Evolutionary conservation across 2,888 invertebrate species (phyloP).

Genomic region (Trissonchulus sp.): DNA sequence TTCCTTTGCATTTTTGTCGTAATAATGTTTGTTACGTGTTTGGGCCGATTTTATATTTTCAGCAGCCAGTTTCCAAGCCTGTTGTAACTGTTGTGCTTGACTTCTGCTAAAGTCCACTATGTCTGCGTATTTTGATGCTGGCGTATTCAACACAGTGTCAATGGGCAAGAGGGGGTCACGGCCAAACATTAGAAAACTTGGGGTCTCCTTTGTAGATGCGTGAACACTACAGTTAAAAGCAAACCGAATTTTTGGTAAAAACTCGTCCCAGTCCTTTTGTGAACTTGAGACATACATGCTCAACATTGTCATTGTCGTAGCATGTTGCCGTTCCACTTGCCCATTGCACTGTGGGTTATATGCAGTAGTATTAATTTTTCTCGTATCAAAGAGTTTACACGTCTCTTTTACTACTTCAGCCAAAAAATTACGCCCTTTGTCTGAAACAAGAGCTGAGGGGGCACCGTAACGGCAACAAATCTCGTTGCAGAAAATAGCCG

Average conservation of each 20-base stretch:
- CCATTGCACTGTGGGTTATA: slow-evolving; percentile 23
- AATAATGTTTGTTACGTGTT: too few relatives aligned
- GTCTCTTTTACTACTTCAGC: slow-evolving; percentile 10
- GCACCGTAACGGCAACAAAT: slow-evolving; percentile 18
- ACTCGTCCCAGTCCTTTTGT: slow-evolving; percentile 11
- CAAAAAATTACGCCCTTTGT: slow-evolving; percentile 5
- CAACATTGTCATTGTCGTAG: not conserved
- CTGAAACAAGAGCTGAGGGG: not conserved
- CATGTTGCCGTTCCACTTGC: slow-evolving; percentile 12
- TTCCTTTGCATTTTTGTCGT: too few relatives aligned
- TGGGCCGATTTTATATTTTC: too few relatives aligned
- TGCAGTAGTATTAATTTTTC: slow-evolving; percentile 18
- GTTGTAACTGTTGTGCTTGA: too few relatives aligned
- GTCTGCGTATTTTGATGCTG: too few relatives aligned
- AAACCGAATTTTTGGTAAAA: not conserved
- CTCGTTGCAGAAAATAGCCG: slow-evolving; percentile 30
- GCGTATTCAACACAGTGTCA: too few relatives aligned
- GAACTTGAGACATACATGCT: not conserved
- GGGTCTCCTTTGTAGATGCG: not conserved
- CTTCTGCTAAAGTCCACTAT: too few relatives aligned
- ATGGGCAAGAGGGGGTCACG: slow-evolving; percentile 34
- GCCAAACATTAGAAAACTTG: too few relatives aligned
- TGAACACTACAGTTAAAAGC: slow-evolving; percentile 2
- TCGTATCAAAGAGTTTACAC: not conserved
- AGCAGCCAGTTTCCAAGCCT: too few relatives aligned